Percentiles rank a stretch among this genome's conserved stretches.
Conservation (phyloP, 2,113 vertebrate genomes). For the Catharus bicknelli region DNA sequence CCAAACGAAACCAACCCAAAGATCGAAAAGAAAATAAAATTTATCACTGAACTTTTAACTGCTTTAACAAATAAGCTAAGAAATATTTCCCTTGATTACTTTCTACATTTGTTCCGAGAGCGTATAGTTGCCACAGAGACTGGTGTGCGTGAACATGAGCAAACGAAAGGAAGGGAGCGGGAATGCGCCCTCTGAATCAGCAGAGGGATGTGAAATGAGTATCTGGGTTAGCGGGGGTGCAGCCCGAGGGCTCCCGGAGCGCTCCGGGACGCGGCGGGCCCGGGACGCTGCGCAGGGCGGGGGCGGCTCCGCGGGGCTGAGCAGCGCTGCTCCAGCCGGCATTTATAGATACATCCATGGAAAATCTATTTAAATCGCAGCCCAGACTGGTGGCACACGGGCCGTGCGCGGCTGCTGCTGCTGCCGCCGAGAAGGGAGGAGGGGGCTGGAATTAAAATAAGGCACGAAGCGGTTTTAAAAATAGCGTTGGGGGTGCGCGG, state of each 20-base stretch:
- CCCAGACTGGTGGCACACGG: background rate
- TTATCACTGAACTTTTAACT: background rate
- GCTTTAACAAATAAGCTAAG: background rate
- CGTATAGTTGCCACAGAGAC: background rate
- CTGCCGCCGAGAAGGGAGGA: background rate
- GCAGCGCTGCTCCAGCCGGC: background rate
- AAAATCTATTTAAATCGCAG: background rate
- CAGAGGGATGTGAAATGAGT: fast-evolving
- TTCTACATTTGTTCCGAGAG: background rate
- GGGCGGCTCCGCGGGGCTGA: background rate
- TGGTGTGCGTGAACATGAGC: fast-evolving
- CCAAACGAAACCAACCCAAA: background rate
- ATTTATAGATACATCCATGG: background rate
- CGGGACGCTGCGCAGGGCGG: background rate
- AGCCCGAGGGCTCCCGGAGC: background rate
- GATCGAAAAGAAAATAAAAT: background rate
- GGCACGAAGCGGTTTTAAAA: slow-evolving; percentile 9
- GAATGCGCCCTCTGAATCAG: background rate
- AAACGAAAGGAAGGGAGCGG: background rate
- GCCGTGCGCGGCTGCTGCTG: background rate
- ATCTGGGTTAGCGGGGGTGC: background rate
- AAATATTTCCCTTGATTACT: background rate
- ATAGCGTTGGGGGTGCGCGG: background rate
- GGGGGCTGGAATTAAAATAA: background rate
- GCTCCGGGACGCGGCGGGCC: background rate